These are phyloP conservation scores for Xiphydria camelus DNA, from an alignment of 2,888 invertebrate genomes.

Conservation along the genomic window DNA sequence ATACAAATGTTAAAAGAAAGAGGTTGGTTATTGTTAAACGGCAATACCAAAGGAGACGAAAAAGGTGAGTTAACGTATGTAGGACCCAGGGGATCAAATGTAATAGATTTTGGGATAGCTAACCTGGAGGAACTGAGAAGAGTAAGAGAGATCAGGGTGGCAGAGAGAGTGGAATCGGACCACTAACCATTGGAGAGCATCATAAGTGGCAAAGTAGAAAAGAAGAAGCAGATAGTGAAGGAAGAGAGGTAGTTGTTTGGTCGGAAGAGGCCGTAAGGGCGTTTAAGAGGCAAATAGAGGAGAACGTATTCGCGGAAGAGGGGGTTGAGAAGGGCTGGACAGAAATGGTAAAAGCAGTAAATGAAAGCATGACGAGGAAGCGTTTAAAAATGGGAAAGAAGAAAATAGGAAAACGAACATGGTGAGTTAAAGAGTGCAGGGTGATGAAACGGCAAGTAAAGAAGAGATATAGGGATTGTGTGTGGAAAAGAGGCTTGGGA, in stretches of 20 bases:
- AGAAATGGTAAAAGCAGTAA: too few species aligned
- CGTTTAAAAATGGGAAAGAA: not conserved
- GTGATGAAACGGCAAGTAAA: not conserved
- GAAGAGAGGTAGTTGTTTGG: not conserved
- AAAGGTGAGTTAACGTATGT: constrained; percentile 2
- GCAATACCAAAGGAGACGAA: constrained; percentile 5
- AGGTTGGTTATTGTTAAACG: constrained; percentile 3
- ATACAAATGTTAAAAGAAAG: too few species aligned
- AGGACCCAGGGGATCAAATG: not conserved
- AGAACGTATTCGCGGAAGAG: not conserved
- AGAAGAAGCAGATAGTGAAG: not conserved
- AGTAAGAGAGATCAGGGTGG: not conserved
- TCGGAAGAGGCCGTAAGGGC: not conserved
- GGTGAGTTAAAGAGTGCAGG: not conserved
- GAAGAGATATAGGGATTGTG: not conserved
- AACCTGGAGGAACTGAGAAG: not conserved
- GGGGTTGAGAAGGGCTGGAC: too few species aligned
- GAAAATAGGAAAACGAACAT: too few species aligned
- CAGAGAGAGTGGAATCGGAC: not conserved
- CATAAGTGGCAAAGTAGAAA: not conserved
- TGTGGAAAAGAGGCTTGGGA: not conserved
- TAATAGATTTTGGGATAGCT: constrained; percentile 1
- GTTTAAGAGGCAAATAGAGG: not conserved
- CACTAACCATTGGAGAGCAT: not conserved
- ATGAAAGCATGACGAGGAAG: not conserved